Conservation (phyloP, 2,113 vertebrate species). For the Hepsetus odoe region DNA sequence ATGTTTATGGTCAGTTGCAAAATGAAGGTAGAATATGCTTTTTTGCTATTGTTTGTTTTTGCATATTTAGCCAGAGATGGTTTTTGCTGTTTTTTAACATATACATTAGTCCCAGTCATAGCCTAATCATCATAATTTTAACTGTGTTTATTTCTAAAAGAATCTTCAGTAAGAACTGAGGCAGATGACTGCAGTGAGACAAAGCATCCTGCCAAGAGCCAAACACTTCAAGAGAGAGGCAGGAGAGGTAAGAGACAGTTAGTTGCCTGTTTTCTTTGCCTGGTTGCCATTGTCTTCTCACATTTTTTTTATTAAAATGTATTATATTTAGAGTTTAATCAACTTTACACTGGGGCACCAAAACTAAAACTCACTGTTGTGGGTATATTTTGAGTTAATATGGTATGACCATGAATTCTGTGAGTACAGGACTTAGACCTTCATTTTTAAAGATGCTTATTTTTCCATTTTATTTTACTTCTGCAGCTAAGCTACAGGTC, state of each 20-base stretch:
- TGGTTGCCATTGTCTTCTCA: not conserved
- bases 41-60: not conserved
- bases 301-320: not conserved
- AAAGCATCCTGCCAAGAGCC: conserved; percentile 25
- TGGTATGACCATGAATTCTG: no score
- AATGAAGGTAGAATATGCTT: not conserved
- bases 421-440: no score
- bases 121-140: not conserved
- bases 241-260: conserved; percentile 57
- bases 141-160: conserved; percentile 14
- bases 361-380: no score
- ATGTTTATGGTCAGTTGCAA: not conserved
- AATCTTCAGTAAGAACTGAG: conserved; percentile 18
- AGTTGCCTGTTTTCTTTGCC: not conserved
- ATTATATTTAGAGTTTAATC: no score
- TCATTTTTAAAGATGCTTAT: not conserved
- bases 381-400: no score
- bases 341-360: no score
- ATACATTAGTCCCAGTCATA: not conserved
- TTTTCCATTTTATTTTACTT: not conserved
- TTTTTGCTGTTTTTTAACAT: not conserved
- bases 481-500: conserved; percentile 58
- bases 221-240: conserved; percentile 33
- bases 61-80: not conserved
- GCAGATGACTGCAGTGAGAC: not conserved